These are phyloP conservation scores for Axea sp. DNA, from an alignment of 2,888 invertebrate species.

Conservation along the genomic window DNA sequence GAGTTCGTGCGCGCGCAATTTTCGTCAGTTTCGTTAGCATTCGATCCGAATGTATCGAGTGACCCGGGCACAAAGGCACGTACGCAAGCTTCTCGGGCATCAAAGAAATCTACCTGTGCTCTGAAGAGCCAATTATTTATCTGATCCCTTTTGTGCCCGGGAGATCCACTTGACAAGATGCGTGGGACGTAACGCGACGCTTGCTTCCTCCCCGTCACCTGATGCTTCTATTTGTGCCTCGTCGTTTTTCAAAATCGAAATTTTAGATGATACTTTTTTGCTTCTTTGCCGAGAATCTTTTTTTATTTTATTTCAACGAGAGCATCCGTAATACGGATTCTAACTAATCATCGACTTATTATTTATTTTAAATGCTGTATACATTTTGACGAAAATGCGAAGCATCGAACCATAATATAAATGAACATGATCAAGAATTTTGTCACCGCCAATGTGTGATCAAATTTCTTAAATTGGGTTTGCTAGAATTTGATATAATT, in stretches of 20 bases:
- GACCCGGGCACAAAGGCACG: conserved; percentile 69
- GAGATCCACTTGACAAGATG: conserved; percentile 78
- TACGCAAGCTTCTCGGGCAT: conserved; percentile 73
- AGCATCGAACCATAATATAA: too few relatives aligned
- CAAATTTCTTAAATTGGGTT: too few relatives aligned
- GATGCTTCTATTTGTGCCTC: conserved; percentile 64
- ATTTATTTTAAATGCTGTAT: too few relatives aligned
- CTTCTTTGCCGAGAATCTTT: neutral
- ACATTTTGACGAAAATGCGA: too few relatives aligned
- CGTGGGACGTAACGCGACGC: conserved; percentile 77
- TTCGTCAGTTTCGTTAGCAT: conserved; percentile 61
- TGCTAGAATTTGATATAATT: too few relatives aligned
- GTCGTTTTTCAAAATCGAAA: conserved; percentile 11
- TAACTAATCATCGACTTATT: too few relatives aligned
- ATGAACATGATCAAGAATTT: too few relatives aligned
- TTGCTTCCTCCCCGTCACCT: conserved; percentile 75
- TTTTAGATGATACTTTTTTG: conserved; percentile 32
- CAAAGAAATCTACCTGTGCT: conserved; percentile 77
- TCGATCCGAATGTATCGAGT: conserved; percentile 75
- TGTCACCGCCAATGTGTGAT: too few relatives aligned
- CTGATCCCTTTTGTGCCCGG: conserved; percentile 73
- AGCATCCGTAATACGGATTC: too few relatives aligned
- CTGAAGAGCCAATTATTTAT: conserved; percentile 78
- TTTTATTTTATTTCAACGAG: too few relatives aligned
- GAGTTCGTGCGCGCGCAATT: conserved; percentile 38